Percentiles rank a stretch among this genome's conserved stretches.
Conservation (phyloP, 2,888 invertebrate species). For the Achlya flavicornis region DNA sequence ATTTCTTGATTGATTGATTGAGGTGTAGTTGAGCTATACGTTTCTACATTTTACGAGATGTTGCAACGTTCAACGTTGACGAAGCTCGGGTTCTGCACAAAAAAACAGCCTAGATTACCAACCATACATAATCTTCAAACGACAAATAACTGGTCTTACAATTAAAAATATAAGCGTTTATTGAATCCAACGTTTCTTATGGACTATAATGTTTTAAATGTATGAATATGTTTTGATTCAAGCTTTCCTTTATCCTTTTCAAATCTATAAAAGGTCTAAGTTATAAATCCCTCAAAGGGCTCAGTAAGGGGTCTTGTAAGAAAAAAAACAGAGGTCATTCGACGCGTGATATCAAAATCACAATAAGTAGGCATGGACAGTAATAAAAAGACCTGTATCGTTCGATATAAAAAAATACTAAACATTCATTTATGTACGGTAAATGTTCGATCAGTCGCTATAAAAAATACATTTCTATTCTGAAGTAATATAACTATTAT, state of each 20-base stretch:
- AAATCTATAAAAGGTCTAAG: conserved; percentile 20
- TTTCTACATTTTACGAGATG: too few species aligned
- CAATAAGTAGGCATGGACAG: conserved; percentile 25
- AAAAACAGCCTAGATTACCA: too few species aligned
- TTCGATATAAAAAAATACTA: conserved; percentile 29
- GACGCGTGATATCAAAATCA: conserved; percentile 18
- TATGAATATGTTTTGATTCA: conserved; percentile 6
- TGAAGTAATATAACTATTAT: not conserved
- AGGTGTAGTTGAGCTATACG: too few species aligned
- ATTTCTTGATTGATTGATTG: too few species aligned
- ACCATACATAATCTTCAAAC: too few species aligned
- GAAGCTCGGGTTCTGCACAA: too few species aligned
- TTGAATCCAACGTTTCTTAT: not conserved
- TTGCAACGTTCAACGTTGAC: too few species aligned
- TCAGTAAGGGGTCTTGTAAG: conserved; percentile 20
- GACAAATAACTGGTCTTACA: not conserved
- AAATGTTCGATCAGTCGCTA: not conserved
- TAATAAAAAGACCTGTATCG: conserved; percentile 33
- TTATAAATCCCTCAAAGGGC: conserved; percentile 23
- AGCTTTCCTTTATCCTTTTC: conserved; percentile 7
- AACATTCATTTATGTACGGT: not conserved
- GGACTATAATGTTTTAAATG: not conserved
- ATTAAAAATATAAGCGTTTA: not conserved
- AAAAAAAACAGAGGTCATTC: conserved; percentile 10
- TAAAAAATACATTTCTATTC: not conserved